Evolutionary conservation across 1,140 invertebrate species (phyloP), one percentile per base, ranked within the genome.

Genomic region (Neodiprion fabricii): DNA sequence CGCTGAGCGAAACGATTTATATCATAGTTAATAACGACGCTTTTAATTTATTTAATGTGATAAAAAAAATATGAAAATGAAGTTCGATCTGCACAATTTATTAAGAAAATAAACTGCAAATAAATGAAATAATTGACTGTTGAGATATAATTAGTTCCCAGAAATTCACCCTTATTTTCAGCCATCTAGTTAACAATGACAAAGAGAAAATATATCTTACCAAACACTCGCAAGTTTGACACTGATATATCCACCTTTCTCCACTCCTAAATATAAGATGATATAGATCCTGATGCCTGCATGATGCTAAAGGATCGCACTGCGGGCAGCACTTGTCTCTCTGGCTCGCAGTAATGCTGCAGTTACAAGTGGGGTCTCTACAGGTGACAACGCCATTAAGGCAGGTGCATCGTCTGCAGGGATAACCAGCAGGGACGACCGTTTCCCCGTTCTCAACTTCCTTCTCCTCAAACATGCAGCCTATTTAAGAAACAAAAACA

Each of bases 211-310:
- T 61, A 61, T 61, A 9, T 61, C 90, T 90, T 86, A 95, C 94
- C 85, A 96, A 88, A 89, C 96, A 97, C 89, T 96, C 95, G 90
- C 96, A 97, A 74, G 94, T 95, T 89, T 96, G 94, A 87, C 96
- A 97, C 83, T 96, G 93, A 87, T 96, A 96, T 74, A 95, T 93
- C 96, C 96, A 97, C 79, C 91, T 90, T 85, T 96, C 94, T 49
- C 95, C 95, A 84, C 93, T 95, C 79, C 91, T 91, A 83, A 95
- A 94, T 77, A 92, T 89, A 73, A 95, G 91, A 81, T 94, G 91
- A 75, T 92, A 90, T 79, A 95, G 89, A 82, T 95, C 94, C 84
- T 96, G 95, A 87, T 96, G 95, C 53, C 88, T 90, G 83, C 95
- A 96, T 72, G 92, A 91, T 79, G 92, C 90, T 50, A 89, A 89